phyloP scores from a whole-genome alignment of 2,888 invertebrate species.

The Pterostichus madidus region DNA sequence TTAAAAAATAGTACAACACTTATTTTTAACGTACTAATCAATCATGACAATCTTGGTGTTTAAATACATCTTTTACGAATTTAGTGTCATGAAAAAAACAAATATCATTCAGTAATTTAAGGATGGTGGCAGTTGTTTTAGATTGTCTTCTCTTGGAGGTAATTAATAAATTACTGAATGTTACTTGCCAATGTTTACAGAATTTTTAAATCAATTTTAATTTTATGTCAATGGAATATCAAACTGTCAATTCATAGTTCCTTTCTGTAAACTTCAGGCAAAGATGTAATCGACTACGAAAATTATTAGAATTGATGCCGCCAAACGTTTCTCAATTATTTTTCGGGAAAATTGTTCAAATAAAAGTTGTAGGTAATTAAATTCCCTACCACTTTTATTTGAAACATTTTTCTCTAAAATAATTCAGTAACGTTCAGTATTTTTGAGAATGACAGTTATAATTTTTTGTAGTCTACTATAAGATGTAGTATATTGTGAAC shows the following conservation, averaged over 20 bases:
- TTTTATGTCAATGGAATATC: background rate
- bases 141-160: background rate
- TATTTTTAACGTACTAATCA: conserved; percentile 20
- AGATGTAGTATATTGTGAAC: conserved; percentile 3
- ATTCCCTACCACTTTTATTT: no score
- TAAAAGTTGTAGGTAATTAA: no score
- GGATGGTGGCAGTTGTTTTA: conserved; percentile 28
- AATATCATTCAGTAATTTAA: conserved; percentile 16
- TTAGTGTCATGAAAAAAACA: background rate
- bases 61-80: conserved; percentile 15
- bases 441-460: no score
- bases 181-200: conserved; percentile 8
- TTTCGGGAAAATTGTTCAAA: no score
- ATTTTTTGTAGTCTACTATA: no score
- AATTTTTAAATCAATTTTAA: background rate
- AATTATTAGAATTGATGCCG: no score
- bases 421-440: no score
- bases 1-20: conserved; percentile 45
- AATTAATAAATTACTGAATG: conserved; percentile 6
- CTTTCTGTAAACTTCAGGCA: conserved; percentile 3
- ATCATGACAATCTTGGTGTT: conserved; percentile 51
- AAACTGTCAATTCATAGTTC: conserved; percentile 19
- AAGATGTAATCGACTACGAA: no score
- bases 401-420: no score
- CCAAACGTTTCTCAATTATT: no score